Evolutionary conservation across 2,797 vertebrate genomes (phyloP).

Genomic region (Psittacula derbiana): DNA sequence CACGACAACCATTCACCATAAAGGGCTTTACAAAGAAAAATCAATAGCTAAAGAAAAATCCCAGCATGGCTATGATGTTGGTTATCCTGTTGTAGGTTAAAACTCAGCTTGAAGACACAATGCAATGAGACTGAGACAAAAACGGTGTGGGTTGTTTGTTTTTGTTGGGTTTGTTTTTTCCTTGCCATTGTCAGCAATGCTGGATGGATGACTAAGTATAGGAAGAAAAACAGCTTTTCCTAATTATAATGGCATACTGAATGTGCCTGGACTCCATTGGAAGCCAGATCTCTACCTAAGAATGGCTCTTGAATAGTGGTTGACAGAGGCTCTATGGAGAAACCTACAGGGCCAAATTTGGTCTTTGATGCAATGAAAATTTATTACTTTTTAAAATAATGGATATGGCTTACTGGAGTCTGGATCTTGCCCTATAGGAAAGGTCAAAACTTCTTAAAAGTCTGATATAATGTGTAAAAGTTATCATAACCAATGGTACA

Average conservation of each 20-base stretch:
- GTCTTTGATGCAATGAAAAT: background rate
- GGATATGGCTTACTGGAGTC: background rate
- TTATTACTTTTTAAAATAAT: background rate
- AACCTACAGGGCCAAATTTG: background rate
- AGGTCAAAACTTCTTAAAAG: background rate
- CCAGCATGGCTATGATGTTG: background rate
- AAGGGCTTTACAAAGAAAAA: background rate
- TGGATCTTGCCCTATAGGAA: background rate
- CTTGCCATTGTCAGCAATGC: background rate
- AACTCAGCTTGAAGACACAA: background rate
- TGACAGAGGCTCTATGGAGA: background rate
- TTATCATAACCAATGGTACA: background rate
- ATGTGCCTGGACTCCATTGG: background rate
- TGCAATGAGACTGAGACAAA: background rate
- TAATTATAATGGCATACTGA: background rate
- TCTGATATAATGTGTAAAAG: background rate
- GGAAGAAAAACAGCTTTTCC: background rate
- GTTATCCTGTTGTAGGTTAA: background rate
- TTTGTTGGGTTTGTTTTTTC: accelerated
- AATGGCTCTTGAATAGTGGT: background rate
- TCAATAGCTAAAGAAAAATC: background rate
- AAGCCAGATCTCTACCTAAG: background rate
- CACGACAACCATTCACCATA: background rate
- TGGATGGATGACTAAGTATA: background rate
- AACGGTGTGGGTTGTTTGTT: background rate